phyloP scores from a whole-genome alignment of 2,113 vertebrate species.

The Chrysochloris asiatica region DNA sequence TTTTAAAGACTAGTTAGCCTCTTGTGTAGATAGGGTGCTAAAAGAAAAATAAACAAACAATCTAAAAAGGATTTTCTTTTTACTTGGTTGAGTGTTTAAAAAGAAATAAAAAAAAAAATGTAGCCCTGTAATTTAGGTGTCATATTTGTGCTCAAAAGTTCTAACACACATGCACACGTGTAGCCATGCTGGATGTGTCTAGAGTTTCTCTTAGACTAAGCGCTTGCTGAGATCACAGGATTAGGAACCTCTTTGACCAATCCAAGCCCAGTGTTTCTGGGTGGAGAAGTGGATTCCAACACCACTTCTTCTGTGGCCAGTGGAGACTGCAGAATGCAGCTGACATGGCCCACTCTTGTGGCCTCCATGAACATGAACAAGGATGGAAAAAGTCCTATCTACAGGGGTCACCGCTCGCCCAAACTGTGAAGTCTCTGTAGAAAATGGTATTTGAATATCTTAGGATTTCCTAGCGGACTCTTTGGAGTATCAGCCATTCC shows the following conservation, averaged over 20 bases:
- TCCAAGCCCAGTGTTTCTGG: not conserved
- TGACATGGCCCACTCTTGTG: not conserved
- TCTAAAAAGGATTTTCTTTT: not conserved
- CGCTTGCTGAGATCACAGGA: not conserved
- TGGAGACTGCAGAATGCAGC: fast-evolving
- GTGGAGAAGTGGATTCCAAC: not conserved
- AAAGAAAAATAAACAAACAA: not conserved
- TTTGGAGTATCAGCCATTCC: not conserved
- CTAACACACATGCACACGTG: not conserved
- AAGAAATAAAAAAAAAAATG: slow-evolving; percentile 9
- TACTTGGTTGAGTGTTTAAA: not conserved
- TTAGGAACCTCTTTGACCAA: not conserved
- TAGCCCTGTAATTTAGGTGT: not conserved
- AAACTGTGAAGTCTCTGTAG: not conserved
- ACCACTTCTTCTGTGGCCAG: not conserved
- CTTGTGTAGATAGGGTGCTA: too few relatives aligned
- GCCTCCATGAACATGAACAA: not conserved
- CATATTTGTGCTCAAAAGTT: not conserved
- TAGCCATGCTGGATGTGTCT: not conserved
- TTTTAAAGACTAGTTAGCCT: not conserved
- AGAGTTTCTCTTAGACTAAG: too few relatives aligned
- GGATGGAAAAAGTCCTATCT: not conserved
- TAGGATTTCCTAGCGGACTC: not conserved
- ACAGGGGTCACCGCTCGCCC: not conserved
- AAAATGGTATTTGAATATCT: not conserved